phyloP scores from a whole-genome alignment of 2,888 invertebrate genomes.

The Drosophila vallismaia region DNA sequence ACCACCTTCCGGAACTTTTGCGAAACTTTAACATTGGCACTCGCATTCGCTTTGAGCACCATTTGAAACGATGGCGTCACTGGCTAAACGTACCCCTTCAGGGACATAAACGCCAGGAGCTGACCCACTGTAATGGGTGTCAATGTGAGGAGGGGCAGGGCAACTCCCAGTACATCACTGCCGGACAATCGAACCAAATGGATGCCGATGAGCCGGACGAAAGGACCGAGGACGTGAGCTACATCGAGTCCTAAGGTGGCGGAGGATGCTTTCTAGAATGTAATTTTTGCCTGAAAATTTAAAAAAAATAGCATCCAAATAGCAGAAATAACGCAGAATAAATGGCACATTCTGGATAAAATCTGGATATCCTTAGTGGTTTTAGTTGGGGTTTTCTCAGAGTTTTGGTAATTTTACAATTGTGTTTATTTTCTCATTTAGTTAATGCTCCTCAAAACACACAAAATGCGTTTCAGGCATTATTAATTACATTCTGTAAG shows the following conservation, averaged over 20 bases:
- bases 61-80: constrained; percentile 77
- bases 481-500: constrained; percentile 71
- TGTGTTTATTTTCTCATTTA: constrained; percentile 59
- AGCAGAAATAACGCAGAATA: no score
- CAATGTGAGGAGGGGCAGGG: constrained; percentile 35
- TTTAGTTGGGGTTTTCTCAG: no score
- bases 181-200: no score
- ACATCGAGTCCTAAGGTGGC: no score
- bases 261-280: no score
- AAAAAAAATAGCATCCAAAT: no score
- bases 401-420: constrained; percentile 46
- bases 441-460: constrained; percentile 53
- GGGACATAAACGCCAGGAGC: constrained; percentile 15
- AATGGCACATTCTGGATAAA: no score
- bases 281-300: no score
- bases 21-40: constrained; percentile 72
- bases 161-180: no score
- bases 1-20: constrained; percentile 66
- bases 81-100: constrained; percentile 71
- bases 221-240: no score
- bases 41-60: constrained; percentile 78
- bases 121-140: constrained; percentile 55
- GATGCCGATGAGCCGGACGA: no score
- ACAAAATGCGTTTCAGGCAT: constrained; percentile 54
- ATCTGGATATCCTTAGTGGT: no score